Conservation (phyloP, 2,888 invertebrate species). For the Platypus cylindrus region DNA sequence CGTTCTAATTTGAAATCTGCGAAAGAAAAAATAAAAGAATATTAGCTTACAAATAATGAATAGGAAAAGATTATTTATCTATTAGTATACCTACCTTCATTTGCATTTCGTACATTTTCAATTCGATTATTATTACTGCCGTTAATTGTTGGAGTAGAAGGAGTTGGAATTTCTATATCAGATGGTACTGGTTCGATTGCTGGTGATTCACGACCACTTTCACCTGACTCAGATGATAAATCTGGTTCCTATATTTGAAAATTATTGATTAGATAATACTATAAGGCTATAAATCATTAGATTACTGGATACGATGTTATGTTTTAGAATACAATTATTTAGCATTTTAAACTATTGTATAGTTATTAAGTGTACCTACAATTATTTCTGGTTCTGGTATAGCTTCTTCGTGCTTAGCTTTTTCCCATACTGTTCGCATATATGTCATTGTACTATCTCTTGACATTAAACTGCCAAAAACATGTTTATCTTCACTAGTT, state of each 20-base stretch:
- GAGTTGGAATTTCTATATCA: conserved; percentile 16
- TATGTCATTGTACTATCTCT: conserved; percentile 78
- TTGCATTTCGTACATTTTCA: conserved; percentile 14
- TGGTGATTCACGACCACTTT: conserved; percentile 28
- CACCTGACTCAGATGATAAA: conserved; percentile 27
- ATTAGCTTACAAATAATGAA: neutral
- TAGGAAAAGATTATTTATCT: neutral
- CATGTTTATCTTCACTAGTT: conserved; percentile 74
- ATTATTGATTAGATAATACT: neutral
- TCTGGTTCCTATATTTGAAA: conserved; percentile 21
- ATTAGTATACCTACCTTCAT: conserved; percentile 18
- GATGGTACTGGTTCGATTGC: conserved; percentile 10
- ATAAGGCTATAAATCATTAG: too few species aligned
- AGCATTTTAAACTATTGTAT: neutral
- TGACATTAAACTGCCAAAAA: conserved; percentile 82
- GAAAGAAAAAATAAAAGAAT: conserved; percentile 3
- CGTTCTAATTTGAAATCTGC: conserved; percentile 15
- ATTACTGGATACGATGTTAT: too few species aligned
- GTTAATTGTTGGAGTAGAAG: conserved; percentile 10
- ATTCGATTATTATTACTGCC: conserved; percentile 15
- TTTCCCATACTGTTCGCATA: conserved; percentile 76
- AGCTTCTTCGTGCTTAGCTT: conserved; percentile 36
- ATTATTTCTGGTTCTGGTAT: conserved; percentile 27
- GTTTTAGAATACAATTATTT: too few species aligned
- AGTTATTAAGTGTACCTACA: conserved; percentile 16